These are phyloP conservation scores for Sinopyrophorus schimmeli DNA, from an alignment of 2,888 invertebrate genomes.

Conservation along the genomic window DNA sequence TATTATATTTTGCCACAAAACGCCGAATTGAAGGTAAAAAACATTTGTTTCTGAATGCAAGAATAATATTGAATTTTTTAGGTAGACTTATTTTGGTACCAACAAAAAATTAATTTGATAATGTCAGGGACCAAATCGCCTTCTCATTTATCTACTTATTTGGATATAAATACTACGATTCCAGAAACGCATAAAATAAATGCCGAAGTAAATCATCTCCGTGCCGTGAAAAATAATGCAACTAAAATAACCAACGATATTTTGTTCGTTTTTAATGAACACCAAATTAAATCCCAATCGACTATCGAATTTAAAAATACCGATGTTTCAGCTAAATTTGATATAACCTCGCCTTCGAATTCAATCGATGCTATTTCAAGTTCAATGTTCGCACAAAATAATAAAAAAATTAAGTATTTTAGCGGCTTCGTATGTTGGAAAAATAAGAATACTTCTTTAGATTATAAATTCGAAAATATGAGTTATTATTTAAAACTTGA, in stretches of 20 bases:
- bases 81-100: conserved; percentile 36
- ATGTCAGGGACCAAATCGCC: conserved; percentile 33
- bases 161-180: conserved; percentile 38
- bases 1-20: conserved; percentile 33
- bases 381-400: conserved; percentile 26
- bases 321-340: conserved; percentile 31
- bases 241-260: conserved; percentile 28
- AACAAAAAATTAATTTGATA: conserved; percentile 34
- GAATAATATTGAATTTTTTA: conserved; percentile 16
- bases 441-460: conserved; percentile 23
- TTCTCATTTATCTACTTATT: conserved; percentile 27
- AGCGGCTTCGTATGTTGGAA: conserved; percentile 32
- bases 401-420: conserved; percentile 27
- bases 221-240: conserved; percentile 8
- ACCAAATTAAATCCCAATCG: conserved; percentile 33
- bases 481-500: conserved; percentile 32
- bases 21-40: conserved; percentile 38
- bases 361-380: conserved; percentile 34
- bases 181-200: conserved; percentile 34
- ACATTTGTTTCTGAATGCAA: no score
- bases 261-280: conserved; percentile 34
- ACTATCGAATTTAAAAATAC: conserved; percentile 28
- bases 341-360: conserved; percentile 32
- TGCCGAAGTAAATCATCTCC: conserved; percentile 30
- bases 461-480: conserved; percentile 33